A percentile compares a stretch with the other conserved stretches of the same genome.
phyloP scores from a whole-genome alignment of 2,888 invertebrate genomes.

The Anorthoa munda region DNA sequence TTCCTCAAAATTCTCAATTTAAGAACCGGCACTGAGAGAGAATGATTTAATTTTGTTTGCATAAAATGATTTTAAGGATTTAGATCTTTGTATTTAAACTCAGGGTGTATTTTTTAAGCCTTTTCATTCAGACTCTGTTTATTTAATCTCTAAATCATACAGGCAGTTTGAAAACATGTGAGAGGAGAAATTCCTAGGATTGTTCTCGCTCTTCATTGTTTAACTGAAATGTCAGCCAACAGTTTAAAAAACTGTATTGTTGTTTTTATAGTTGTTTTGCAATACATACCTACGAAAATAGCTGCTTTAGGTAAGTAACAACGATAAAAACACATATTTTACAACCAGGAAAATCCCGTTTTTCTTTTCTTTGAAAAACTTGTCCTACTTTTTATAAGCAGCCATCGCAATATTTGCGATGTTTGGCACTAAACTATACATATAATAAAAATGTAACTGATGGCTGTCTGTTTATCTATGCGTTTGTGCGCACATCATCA shows the following conservation, averaged over 20 bases:
- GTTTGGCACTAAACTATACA: slow-evolving; percentile 1
- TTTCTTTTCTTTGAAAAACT: background rate
- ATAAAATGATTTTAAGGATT: too few relatives aligned
- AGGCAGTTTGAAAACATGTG: background rate
- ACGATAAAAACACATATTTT: background rate
- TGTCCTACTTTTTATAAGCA: background rate
- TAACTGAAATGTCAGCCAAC: too few relatives aligned
- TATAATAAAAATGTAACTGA: too few relatives aligned
- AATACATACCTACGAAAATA: background rate
- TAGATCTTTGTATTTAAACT: background rate
- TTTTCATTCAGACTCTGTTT: background rate
- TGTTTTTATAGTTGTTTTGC: background rate
- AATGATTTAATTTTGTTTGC: too few relatives aligned
- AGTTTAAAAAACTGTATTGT: too few relatives aligned
- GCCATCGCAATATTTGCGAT: background rate
- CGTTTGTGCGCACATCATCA: too few relatives aligned
- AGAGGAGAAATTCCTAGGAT: background rate
- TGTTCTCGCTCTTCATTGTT: too few relatives aligned
- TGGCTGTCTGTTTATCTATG: too few relatives aligned
- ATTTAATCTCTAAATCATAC: too few relatives aligned
- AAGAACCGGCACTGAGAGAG: too few relatives aligned
- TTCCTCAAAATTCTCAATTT: too few relatives aligned
- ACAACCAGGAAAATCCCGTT: background rate
- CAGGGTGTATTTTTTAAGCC: background rate
- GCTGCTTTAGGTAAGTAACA: background rate